Evolutionary conservation across 2,888 invertebrate species (phyloP), one percentile per base, ranked within the genome.

Genomic region (Cantharis lateralis): DNA sequence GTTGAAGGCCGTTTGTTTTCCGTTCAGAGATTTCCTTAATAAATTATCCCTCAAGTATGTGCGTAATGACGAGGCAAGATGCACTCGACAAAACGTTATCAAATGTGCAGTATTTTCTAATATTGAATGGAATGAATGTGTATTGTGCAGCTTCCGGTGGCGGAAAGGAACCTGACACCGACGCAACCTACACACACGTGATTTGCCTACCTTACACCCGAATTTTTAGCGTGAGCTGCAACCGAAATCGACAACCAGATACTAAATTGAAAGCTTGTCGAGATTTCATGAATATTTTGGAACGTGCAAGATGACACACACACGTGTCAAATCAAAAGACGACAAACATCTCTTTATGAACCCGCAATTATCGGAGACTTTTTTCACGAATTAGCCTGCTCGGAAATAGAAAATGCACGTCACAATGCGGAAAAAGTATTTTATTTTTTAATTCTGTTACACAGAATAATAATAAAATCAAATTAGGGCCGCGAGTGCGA

Each of bases 111-210:
- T 76, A 79, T 79, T 79, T 79, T 76, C 76, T 74, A 74, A 74
- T 72, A 74, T 73, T 79, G 74, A 78, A 78, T 78, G 70, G 77
- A 68, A 32, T 79, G 79, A 79, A 79, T 79, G 62, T 77, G 79
- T 73, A 83, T 83, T 83, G 83, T 83, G 78, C 80, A 81, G 81
- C 82, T 83, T 83, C 83, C 83, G 83, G 82, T 77, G 79, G 79
- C 79, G 79, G 79, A 79, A 82, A 80, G 83, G 83, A 83, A 83
- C 82, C 82, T 79, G 79, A 79, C 74, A 76, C 80, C 75, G 78
- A 77, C 77, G 80, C 81, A 82, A 82, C 81, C 82, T 82, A 82
- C 72, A 70, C 72, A 75, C 82, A 82, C 83, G 83, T 83, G 83
- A 83, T 82, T 82, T 80, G 81, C 81, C 68, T 78, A 76, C 77